phyloP scores from a whole-genome alignment of 2,797 vertebrate species.

The Glossophaga mutica region DNA sequence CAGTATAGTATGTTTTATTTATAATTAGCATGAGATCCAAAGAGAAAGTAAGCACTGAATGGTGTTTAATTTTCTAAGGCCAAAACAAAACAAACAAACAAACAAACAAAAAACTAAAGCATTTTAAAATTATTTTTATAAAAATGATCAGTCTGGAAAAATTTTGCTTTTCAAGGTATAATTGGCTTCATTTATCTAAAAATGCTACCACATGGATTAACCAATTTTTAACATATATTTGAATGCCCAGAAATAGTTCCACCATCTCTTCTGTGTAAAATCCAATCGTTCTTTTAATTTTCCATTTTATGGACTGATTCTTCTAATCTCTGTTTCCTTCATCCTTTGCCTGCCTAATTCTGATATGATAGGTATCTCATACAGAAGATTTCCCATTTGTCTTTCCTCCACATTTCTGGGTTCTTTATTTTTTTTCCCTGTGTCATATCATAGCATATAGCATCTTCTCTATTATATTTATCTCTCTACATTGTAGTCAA shows the following conservation, averaged over 20 bases:
- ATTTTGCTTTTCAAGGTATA: not conserved
- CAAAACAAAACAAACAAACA: not conserved
- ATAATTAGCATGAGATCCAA: not conserved
- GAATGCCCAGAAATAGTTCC: not conserved
- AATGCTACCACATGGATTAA: not conserved
- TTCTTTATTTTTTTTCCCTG: not conserved
- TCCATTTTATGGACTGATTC: not conserved
- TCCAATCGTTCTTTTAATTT: not conserved
- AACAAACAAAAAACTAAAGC: not conserved
- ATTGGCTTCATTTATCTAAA: slow-evolving; percentile 7
- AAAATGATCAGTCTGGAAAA: not conserved
- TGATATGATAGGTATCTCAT: not conserved
- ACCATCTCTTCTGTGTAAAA: not conserved
- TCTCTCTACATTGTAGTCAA: not conserved
- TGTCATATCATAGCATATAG: not conserved
- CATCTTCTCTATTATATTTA: not conserved
- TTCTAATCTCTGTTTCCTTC: not conserved
- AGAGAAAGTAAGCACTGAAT: not conserved
- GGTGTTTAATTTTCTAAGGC: not conserved
- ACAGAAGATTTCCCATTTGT: not conserved
- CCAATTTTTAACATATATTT: not conserved
- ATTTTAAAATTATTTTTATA: not conserved
- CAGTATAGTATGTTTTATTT: not conserved
- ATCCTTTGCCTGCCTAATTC: not conserved
- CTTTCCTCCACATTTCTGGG: not conserved